Base-by-base conservation (phyloP, 2,888 invertebrate genomes). In the Branchipolynoe longqiensis region DNA sequence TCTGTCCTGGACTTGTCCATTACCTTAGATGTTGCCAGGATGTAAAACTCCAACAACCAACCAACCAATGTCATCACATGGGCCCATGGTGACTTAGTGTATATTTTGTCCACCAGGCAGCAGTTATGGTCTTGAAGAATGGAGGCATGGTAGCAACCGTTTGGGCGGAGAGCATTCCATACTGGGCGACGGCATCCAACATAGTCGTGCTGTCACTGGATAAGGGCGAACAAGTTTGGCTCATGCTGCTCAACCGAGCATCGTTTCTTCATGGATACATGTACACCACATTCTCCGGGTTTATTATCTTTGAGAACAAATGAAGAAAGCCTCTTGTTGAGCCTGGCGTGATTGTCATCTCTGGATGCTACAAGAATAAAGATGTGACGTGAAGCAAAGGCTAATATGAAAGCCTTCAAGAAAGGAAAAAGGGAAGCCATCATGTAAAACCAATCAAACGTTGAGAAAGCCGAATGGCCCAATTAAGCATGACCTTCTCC, bases 111-210 rank as follows among this genome's bases (percentile, higher is more conserved):
- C 28, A 48, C 41, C 88, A 93, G 93, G 93, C 93, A 86, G 93
- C 93, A 38, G 91, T 91, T 54, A 91, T 89, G 87, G 87, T 92
- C 74, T 86, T 90, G 73, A 88, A 88, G 82, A 91, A 91, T 84
- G 90, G 90, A 0, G 88, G 90, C 86, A 93, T 92, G 92, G 90
- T 93, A 83, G 90, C 90, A 40, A 93, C 93, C n/a, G 90, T 93
- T n/a, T 93, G 93, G 93, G 93, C 93, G 2, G 93, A 93, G 89
- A 92, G 93, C 89, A 91, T 92, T 58, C 92, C 92, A 14, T 91
- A 89, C 88, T 93, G 93, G 93, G 90, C 92, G 33, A 91, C 92
- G 33, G 91, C 93, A 22, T 84, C 84, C 38, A 84, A 84, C 38
- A 78, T 84, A n/a, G 84, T 74, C 14, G 84, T 84, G 12, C 74